Base-by-base conservation (phyloP, 2,888 invertebrate species). In the Tanytarsus gracilentus region DNA sequence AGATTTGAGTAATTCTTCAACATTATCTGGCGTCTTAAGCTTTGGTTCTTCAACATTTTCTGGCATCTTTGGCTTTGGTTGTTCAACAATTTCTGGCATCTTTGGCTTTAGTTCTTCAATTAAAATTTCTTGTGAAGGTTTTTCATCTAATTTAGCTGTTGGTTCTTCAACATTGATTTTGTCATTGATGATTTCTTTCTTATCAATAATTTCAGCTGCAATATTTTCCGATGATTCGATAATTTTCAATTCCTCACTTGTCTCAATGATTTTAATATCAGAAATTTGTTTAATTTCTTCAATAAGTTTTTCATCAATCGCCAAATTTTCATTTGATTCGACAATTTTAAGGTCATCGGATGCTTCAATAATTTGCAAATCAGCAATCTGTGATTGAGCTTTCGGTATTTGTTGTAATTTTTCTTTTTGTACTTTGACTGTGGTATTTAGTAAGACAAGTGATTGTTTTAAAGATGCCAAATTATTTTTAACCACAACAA, bases 271-370 rank as follows among this genome's bases (percentile, higher is more conserved):
- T 7, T 40, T 9, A 9, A 50, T 29, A n/a, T 36, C n/a, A n/a
- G n/a, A n/a, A n/a, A n/a, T n/a, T n/a, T n/a, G n/a, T n/a, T n/a
- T n/a, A n/a, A n/a, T 36, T 40, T 53, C 18, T 9, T 9, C 1
- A 9, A 39, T 11, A n/a, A 11, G 3, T 1, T 49, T 14, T 2
- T 33, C 33, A 8, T 33, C n/a, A 18, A 8, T 9, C 40, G 2
- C 7, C 72, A 64, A 60, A 67, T 69, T 44, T 72, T 70, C 68
- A 72, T 68, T 21, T 69, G 69, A 40, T 69, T 68, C 1, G 72
- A 71, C 14, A 70, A 69, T 63, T 61, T 62, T 40, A 62, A 66
- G 60, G 40, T 61, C 53, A 26, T 64, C 62, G 59, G 68, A 66
- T 25, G 68, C 66, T 63, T 66, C 61, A 60, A 63, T 63, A 25